Evolutionary conservation across 2,888 invertebrate species (phyloP), one percentile per base, ranked within the genome.

Genomic region (Perizoma affinitatum): DNA sequence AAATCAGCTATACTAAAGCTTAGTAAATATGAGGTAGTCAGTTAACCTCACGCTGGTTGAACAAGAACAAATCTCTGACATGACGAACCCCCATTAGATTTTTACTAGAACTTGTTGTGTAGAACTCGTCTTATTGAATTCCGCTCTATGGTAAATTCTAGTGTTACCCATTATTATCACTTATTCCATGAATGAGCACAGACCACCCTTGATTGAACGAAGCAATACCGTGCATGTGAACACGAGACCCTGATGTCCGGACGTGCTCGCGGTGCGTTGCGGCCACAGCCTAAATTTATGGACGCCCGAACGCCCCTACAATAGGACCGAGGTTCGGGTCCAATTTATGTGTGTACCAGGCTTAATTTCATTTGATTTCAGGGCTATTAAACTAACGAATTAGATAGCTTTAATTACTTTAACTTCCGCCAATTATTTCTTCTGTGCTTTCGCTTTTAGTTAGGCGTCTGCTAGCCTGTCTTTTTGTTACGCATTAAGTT

Each of bases 231-330:
- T 38, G 46, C 53, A 52, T 43, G 42, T 40, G 33, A 44, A 50
- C 57, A 46, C 4, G 35, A 54, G 33, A 6, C 44, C 11, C 35
- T 42, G 57, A 36, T 44, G 54, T 54, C 58, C 51, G 47, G 43
- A 58, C 54, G 61, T 51, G 52, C 52, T 51, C 54, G 58, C 49
- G 59, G 51, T 61, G 55, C 55, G 62, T 62, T 41, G 63, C 61
- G 56, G 52, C 57, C 56, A 43, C 65, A 53, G 48, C 36, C 54
- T 45, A 52, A 68, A 68, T 68, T 68, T 68, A 68, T 67, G 68
- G 61, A 61, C 54, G 62, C 46, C 43, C 44, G 44, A 5, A 47
- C 57, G 57, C 58, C 58, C 58, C 61, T 61, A 54, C 59, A 66
- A 65, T 68, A 65, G 61, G 58, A 45, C 50, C 49, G 56, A 53